A percentile compares a stretch with the other conserved stretches of the same genome.
Conservation (phyloP, 2,888 invertebrate species). For the Eurytoma adleriae region DNA sequence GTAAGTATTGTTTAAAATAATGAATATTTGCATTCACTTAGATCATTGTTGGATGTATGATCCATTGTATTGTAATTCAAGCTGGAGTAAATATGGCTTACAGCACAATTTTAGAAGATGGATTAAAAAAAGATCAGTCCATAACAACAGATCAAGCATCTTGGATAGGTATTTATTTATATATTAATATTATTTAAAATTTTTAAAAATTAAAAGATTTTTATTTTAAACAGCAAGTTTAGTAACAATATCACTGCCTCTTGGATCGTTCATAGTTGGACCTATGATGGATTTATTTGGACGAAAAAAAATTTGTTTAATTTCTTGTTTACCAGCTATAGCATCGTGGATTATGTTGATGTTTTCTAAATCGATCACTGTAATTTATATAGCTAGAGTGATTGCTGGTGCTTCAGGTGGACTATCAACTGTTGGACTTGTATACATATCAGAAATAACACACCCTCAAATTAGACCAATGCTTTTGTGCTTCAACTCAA, state of each 20-base stretch:
- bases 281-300: slow-evolving; percentile 80
- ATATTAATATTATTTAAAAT: not conserved
- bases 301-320: slow-evolving; percentile 76
- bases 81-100: slow-evolving; percentile 80
- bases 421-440: slow-evolving; percentile 77
- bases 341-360: slow-evolving; percentile 77
- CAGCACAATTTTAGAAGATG: slow-evolving; percentile 78
- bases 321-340: slow-evolving; percentile 76
- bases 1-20: not conserved
- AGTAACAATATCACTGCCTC: slow-evolving; percentile 78
- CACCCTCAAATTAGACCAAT: slow-evolving; percentile 78
- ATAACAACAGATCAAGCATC: slow-evolving; percentile 76
- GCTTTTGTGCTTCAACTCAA: slow-evolving; percentile 79
- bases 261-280: slow-evolving; percentile 78
- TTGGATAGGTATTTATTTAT: slow-evolving; percentile 78
- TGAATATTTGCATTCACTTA: slow-evolving; percentile 59
- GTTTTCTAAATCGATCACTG: slow-evolving; percentile 74
- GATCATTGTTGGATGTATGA: slow-evolving; percentile 76
- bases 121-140: slow-evolving; percentile 70
- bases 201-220: not conserved
- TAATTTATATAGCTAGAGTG: slow-evolving; percentile 77
- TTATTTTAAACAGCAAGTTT: slow-evolving; percentile 77
- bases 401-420: slow-evolving; percentile 79
- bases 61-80: slow-evolving; percentile 78
- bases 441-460: slow-evolving; percentile 80